Evolutionary conservation across 2,113 vertebrate genomes (phyloP), one percentile per base, ranked within the genome.

Genomic region (Atrichornis clamosus): DNA sequence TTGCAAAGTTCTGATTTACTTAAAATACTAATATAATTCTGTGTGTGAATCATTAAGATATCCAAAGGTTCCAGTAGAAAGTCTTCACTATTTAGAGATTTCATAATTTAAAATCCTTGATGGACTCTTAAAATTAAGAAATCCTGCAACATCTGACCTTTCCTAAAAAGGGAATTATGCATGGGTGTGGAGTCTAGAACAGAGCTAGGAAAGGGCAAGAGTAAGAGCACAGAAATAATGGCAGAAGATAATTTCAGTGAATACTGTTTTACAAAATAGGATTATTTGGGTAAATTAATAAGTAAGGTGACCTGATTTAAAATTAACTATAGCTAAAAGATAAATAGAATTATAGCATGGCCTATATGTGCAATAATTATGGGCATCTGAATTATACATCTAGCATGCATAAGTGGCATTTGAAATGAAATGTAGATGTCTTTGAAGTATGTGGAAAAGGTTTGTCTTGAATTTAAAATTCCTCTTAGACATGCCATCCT

Each of bases 391-490:
- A n/a, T n/a, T n/a, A n/a, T n/a, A n/a, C n/a, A n/a, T n/a, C n/a
- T n/a, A n/a, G n/a, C n/a, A n/a, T n/a, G n/a, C n/a, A n/a, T 50
- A 95, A 89, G 73, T 94, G 44, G 53, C 75, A 95, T 94, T 89
- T 94, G 50, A 96, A 97, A 97, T 85, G 19, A 92, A 95, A 92
- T 87, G 41, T 91, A 96, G 95, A 86, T 83, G 15, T 47, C 95
- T 96, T 90, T 94, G 95, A 94, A 89, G 69, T 83, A 82, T 74
- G 49, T 84, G 47, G 81, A 95, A 96, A 86, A 95, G 33, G 7
- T 91, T 75, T 95, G 80, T 70, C 62, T 95, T 96, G 95, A 91
- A 92, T 84, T 87, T 59, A 89, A 63, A 77, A 94, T 85, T 53
- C 6, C 49, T 87, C 83, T 76, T 90, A 95, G 77, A 96, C 83